Evolutionary conservation across 2,888 invertebrate genomes (phyloP), one percentile per base, ranked within the genome.

Genomic region (Pandemis cinnamomeana): DNA sequence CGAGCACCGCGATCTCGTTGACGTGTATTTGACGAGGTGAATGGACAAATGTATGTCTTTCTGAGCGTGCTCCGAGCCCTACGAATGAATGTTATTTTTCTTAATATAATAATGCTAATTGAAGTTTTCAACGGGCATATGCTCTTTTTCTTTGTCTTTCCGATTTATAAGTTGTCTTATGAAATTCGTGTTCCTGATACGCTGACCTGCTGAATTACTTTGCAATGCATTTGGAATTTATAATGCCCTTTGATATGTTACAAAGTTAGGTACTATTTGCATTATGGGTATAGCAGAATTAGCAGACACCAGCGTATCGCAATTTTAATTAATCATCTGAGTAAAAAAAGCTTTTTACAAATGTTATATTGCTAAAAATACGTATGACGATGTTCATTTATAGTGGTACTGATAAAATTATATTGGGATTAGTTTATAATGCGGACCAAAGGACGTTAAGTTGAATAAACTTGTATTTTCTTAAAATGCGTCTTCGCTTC

Each of bases 341-440:
- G 55, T 55, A 8, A 55, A 55, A 20, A 55, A 55, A 55, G 8
- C 15, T 15, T 55, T 51, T 7, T 5, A 10, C 55, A 55, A 55
- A 55, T 55, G 53, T 53, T 53, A n/a, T 53, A 53, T 20, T 51
- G 51, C 51, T 20, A 20, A 55, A 58, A 58, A 11, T 58, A 55
- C 58, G 2, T 27, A 11, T 48, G 11, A 48, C 46, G 10, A 48
- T 64, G 36, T 64, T 48, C 27, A 48, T n/a, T 53, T 46, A 27
- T 55, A 27, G 36, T 46, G 58, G 44, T 53, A 42, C 7, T 41
- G 15, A 62, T 51, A 1, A 36, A 27, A 63, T 46, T 48, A 71
- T 27, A 61, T 78, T 77, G 77, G 78, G 78, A 77, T 78, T 77
- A 76, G 76, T 78, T 76, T 78, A 73, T 72, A 61, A 42, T 42